Conservation (phyloP, 2,888 invertebrate species). For the Endomychus coccineus region DNA sequence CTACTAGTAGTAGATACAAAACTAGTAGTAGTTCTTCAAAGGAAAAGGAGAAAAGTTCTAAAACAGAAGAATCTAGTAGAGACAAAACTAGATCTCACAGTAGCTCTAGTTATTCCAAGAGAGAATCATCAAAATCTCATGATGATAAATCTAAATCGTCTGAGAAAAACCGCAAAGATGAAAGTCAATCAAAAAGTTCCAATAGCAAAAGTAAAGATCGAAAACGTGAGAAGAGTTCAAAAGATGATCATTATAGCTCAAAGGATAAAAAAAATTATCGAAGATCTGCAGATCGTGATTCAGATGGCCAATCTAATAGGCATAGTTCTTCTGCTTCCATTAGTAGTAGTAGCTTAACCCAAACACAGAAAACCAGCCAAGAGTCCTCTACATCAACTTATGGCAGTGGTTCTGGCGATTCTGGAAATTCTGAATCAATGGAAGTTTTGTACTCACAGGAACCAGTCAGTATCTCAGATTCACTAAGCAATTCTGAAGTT, state of each 20-base stretch:
- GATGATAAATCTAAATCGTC: conserved; percentile 1
- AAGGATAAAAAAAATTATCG: conserved; percentile 58
- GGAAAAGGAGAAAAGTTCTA: conserved; percentile 9
- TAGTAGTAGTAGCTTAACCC: conserved; percentile 40
- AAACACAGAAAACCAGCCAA: conserved; percentile 26
- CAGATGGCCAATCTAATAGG: conserved; percentile 55
- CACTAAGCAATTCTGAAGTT: conserved; percentile 7
- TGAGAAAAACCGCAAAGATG: conserved; percentile 21
- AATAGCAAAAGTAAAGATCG: conserved; percentile 19
- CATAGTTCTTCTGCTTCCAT: conserved; percentile 39
- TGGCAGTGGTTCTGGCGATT: conserved; percentile 33
- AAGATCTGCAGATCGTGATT: conserved; percentile 71
- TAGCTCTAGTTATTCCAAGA: neutral
- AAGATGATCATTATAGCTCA: conserved; percentile 65
- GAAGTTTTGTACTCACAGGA: conserved; percentile 19
- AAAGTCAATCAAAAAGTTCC: conserved; percentile 26
- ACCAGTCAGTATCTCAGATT: conserved; percentile 4
- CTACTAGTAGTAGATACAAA: conserved; percentile 25
- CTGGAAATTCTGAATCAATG: conserved; percentile 35
- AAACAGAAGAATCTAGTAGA: conserved; percentile 10
- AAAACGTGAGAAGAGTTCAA: conserved; percentile 47
- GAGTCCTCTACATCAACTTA: conserved; percentile 25
- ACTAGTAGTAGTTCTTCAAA: conserved; percentile 22
- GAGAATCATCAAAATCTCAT: conserved; percentile 4
- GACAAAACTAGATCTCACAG: conserved; percentile 14